phyloP scores from a whole-genome alignment of 2,888 invertebrate species.

The Belgica antarctica region DNA sequence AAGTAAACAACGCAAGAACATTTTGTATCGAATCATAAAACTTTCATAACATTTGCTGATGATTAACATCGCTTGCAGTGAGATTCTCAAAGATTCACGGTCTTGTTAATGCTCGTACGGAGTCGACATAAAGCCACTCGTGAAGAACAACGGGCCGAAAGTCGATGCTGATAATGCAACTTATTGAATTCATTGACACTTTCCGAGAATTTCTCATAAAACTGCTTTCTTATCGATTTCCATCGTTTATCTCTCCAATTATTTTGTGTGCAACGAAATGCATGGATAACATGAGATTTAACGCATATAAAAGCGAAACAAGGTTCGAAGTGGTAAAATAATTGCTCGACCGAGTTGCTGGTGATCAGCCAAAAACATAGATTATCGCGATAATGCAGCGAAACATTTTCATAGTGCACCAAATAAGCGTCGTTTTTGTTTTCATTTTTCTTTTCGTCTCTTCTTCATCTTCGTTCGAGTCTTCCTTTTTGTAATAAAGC shows the following conservation, averaged over 20 bases:
- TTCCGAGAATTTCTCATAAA: constrained; percentile 41
- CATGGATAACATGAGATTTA: constrained; percentile 41
- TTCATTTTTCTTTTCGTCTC: background rate
- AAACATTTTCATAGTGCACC: constrained; percentile 43
- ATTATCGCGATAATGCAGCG: constrained; percentile 38
- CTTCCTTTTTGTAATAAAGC: background rate
- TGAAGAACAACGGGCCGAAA: background rate
- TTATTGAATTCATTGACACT: constrained; percentile 40
- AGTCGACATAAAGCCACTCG: background rate
- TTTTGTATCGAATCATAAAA: constrained; percentile 2
- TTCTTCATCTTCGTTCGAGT: background rate
- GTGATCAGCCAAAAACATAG: constrained; percentile 44
- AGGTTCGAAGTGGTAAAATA: constrained; percentile 33
- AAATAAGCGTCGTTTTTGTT: constrained; percentile 40
- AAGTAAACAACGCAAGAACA: background rate
- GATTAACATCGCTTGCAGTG: background rate
- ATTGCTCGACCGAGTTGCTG: constrained; percentile 35
- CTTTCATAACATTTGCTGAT: constrained; percentile 3
- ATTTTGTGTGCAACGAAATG: constrained; percentile 37
- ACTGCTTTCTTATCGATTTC: constrained; percentile 25
- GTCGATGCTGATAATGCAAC: background rate
- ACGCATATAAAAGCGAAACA: constrained; percentile 12
- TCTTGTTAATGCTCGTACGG: background rate
- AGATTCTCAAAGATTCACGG: background rate
- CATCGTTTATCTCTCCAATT: constrained; percentile 44